A percentile compares a stretch with the other conserved stretches of the same genome.
phyloP scores from a whole-genome alignment of 2,113 vertebrate genomes.

The Dinomys branickii region DNA sequence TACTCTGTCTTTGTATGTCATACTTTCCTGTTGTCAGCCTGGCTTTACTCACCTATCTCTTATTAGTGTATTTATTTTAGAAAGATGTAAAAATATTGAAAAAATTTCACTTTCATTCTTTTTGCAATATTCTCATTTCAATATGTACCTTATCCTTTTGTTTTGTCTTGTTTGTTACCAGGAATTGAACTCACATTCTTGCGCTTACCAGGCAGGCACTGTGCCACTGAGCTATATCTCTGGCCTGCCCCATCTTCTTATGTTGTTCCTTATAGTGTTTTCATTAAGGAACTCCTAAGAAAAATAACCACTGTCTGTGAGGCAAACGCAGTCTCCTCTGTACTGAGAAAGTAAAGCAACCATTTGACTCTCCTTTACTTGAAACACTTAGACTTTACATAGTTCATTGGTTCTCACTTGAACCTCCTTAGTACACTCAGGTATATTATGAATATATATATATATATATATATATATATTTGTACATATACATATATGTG shows the following conservation, averaged over 20 bases:
- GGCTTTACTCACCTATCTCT: background rate
- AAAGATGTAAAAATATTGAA: background rate
- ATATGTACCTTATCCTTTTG: background rate
- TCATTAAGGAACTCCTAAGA: background rate
- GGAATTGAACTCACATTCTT: no score
- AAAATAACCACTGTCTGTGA: background rate
- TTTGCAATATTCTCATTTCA: background rate
- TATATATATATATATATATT: background rate
- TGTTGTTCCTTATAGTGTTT: background rate
- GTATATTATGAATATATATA: constrained; percentile 4
- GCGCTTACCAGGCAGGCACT: no score
- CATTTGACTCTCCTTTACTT: background rate
- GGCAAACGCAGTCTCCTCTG: background rate
- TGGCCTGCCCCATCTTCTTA: background rate
- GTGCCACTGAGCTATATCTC: no score
- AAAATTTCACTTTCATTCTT: background rate
- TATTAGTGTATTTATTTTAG: constrained; percentile 16
- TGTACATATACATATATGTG: constrained; percentile 12
- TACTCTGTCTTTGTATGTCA: background rate
- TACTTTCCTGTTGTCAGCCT: background rate
- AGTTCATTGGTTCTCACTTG: background rate
- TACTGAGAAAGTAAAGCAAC: background rate
- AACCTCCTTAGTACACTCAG: background rate
- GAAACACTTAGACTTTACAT: background rate
- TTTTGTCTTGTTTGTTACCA: no score